Evolutionary conservation across 2,113 vertebrate genomes (phyloP).

Genomic region (Erythrolamprus reginae): DNA sequence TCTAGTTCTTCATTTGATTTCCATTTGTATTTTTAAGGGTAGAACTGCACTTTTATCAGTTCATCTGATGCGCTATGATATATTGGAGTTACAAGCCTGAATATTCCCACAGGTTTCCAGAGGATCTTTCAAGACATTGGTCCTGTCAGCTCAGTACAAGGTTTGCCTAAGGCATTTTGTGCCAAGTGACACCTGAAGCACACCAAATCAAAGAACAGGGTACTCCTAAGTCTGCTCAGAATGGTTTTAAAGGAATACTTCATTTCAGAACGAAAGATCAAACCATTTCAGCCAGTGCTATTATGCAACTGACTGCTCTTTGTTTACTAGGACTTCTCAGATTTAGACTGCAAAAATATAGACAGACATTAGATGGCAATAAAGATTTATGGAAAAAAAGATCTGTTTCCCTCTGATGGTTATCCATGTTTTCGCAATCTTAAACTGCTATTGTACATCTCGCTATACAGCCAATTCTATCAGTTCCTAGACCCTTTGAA

Average conservation of each 20-base stretch:
- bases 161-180: background rate
- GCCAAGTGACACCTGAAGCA: background rate
- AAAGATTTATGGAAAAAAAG: background rate
- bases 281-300: background rate
- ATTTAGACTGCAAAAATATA: background rate
- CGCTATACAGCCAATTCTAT: background rate
- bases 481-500: background rate
- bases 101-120: background rate
- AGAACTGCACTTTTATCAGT: background rate
- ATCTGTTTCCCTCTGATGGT: background rate
- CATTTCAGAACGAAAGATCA: background rate
- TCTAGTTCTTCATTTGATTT: background rate
- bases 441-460: background rate
- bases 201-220: background rate
- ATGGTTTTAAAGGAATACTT: background rate
- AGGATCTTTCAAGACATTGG: background rate
- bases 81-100: background rate
- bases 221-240: background rate
- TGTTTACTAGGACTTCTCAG: background rate
- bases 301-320: background rate
- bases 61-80: background rate
- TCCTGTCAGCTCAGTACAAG: background rate
- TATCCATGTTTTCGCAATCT: background rate
- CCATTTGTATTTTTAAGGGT: background rate
- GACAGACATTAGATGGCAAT: background rate